phyloP scores from a whole-genome alignment of 2,797 vertebrate genomes.

The Aldrovandia affinis region DNA sequence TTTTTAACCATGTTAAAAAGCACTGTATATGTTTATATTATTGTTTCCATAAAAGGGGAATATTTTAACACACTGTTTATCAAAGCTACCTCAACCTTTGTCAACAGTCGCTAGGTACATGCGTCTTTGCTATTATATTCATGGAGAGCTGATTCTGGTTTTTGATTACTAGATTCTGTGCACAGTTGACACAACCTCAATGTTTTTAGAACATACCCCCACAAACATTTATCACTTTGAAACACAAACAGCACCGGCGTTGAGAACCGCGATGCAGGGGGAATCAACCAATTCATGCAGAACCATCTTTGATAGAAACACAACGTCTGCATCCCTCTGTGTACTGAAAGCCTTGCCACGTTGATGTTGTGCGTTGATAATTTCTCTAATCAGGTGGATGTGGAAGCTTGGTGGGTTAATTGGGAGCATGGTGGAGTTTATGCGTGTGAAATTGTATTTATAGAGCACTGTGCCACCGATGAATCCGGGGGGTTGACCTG shows the following conservation, averaged over 20 bases:
- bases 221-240: conserved; percentile 14
- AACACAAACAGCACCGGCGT: not conserved
- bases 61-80: not conserved
- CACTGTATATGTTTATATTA: not conserved
- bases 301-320: conserved; percentile 50
- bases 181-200: not conserved
- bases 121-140: not conserved
- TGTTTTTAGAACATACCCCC: not conserved
- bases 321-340: conserved; percentile 11
- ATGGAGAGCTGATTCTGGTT: not conserved
- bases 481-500: conserved; percentile 46
- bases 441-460: conserved; percentile 73
- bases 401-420: conserved; percentile 74
- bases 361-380: conserved; percentile 68
- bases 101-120: not conserved
- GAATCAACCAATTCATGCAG: conserved; percentile 33
- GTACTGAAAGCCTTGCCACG: conserved; percentile 35
- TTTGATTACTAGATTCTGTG: not conserved
- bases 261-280: conserved; percentile 14
- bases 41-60: not conserved
- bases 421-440: conserved; percentile 68
- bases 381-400: conserved; percentile 76
- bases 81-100: not conserved
- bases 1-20: conserved; percentile 3
- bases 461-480: conserved; percentile 55